Conservation (phyloP, 2,797 vertebrate genomes). For the Periparus ater region DNA sequence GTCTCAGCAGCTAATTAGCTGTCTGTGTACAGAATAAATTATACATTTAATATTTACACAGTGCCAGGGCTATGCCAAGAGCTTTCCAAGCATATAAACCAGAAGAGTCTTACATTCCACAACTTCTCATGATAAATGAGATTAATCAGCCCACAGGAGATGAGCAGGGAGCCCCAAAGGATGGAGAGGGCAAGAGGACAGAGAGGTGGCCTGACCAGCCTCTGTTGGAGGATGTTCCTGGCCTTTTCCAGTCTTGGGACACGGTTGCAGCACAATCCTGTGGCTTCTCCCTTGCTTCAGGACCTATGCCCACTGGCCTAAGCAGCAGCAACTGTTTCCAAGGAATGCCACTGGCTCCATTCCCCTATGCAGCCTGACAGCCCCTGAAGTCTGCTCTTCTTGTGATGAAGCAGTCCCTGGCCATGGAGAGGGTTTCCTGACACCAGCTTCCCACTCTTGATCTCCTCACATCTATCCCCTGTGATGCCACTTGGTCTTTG, state of each 20-base stretch:
- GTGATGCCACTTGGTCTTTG: not conserved
- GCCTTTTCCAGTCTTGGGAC: not conserved
- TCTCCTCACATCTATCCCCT: not conserved
- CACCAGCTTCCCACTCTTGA: not conserved
- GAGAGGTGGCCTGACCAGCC: not conserved
- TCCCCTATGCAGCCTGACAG: not conserved
- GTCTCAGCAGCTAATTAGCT: not conserved
- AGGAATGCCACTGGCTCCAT: not conserved
- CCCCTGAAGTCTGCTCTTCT: not conserved
- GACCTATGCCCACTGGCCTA: not conserved
- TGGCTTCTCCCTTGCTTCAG: not conserved
- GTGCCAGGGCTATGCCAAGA: not conserved
- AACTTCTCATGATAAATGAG: not conserved
- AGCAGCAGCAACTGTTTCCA: not conserved
- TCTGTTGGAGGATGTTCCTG: not conserved
- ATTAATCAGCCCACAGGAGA: not conserved
- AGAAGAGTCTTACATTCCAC: not conserved
- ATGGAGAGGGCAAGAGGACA: not conserved
- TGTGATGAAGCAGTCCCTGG: not conserved
- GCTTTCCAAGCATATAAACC: not conserved
- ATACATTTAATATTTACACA: not conserved
- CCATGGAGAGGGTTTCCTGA: not conserved
- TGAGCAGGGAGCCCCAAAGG: accelerated
- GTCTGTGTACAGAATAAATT: not conserved
- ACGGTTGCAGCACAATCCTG: not conserved